Conservation (phyloP, 2,888 invertebrate species). For the Athetis lepigone region DNA sequence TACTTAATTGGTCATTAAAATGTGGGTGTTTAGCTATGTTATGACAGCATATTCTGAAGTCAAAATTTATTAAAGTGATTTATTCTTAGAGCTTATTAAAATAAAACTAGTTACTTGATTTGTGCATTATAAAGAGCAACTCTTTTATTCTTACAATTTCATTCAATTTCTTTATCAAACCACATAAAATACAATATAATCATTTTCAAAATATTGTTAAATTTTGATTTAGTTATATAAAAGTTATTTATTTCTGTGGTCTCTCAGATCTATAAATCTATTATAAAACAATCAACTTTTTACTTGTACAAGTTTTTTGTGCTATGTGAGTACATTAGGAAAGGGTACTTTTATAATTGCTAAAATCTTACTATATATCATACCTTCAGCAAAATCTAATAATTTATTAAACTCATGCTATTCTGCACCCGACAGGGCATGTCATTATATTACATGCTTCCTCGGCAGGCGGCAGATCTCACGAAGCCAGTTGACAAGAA, state of each 20-base stretch:
- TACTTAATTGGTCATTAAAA: constrained; percentile 46
- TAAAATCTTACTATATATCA: not conserved
- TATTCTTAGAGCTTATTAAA: not conserved
- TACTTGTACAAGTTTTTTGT: not conserved
- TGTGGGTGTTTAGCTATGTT: constrained; percentile 17
- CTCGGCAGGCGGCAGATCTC: constrained; percentile 96
- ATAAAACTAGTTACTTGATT: not conserved
- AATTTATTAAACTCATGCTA: constrained; percentile 39
- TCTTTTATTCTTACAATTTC: not conserved
- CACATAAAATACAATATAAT: constrained; percentile 12
- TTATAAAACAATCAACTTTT: not conserved
- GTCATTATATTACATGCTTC: constrained; percentile 57
- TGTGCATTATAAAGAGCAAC: not conserved
- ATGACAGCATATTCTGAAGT: constrained; percentile 8
- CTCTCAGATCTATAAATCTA: not conserved
- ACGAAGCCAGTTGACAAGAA: constrained; percentile 99
- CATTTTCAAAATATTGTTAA: not conserved
- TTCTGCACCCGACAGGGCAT: constrained; percentile 57
- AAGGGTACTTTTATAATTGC: too few relatives aligned
- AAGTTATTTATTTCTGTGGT: not conserved
- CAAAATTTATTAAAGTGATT: constrained; percentile 1
- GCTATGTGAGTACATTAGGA: too few relatives aligned
- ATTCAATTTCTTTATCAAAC: constrained; percentile 13
- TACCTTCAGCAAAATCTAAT: not conserved
- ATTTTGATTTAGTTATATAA: not conserved